Evolutionary conservation across 2,113 vertebrate species (phyloP).

Genomic region (Meleagris gallopavo): DNA sequence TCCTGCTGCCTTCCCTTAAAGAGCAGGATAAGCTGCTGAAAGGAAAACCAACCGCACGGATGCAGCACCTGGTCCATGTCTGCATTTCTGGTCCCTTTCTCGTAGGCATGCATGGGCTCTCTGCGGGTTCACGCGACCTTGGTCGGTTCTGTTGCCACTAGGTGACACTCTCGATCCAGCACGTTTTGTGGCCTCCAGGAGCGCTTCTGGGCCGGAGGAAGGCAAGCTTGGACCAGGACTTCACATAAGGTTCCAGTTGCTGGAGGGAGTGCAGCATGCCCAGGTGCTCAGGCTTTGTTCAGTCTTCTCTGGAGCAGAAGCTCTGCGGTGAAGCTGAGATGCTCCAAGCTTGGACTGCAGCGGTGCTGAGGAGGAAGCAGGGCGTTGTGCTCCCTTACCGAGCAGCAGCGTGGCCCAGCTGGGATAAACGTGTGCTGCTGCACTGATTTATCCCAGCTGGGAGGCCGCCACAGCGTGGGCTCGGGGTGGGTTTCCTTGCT

Average conservation of each 20-base stretch:
- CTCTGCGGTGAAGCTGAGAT: neutral
- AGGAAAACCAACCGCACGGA: neutral
- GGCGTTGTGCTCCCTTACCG: neutral
- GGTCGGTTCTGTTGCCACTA: neutral
- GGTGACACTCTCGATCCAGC: constrained; percentile 28
- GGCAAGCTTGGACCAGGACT: accelerated
- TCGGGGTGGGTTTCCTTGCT: neutral
- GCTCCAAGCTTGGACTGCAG: neutral
- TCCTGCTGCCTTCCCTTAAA: neutral
- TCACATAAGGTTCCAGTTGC: neutral
- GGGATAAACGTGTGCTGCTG: neutral
- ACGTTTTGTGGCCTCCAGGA: neutral
- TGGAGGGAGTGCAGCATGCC: neutral
- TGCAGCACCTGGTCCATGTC: accelerated
- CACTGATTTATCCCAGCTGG: neutral
- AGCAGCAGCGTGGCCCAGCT: neutral
- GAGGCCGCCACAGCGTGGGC: neutral
- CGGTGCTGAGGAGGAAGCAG: neutral
- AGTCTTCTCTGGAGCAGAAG: neutral
- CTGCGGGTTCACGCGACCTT: accelerated
- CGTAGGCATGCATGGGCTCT: neutral
- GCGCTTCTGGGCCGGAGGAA: neutral
- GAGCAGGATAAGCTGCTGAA: neutral
- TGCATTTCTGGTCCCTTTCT: accelerated
- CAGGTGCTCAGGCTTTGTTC: neutral